Evolutionary conservation across 2,888 invertebrate species (phyloP), one percentile per base, ranked within the genome.

Genomic region (Macrophya annulata): DNA sequence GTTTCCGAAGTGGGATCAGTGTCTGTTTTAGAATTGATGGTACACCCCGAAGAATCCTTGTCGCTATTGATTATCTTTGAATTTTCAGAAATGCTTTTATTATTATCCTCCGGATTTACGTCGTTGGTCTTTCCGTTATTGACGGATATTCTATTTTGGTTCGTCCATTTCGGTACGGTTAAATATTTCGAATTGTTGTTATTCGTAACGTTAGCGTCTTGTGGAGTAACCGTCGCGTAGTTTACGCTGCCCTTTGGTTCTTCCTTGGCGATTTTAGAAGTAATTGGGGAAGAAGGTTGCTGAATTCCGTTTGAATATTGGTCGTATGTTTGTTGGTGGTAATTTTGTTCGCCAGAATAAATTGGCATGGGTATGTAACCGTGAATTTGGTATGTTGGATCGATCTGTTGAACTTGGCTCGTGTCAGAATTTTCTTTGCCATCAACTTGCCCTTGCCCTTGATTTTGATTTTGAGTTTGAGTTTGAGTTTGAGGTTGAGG

Each of bases 11-110:
- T 84, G 17, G 59, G 45, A n/a, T 79, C 85, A 51, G 77, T 84
- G n/a, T 85, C 86, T 0, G 84, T 82, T 45, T 71, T 83, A 5
- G 71, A 77, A 6, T 17, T 71, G 6, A 76, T 55, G 25, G 48
- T 72, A 10, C 85, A 62, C 3, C 65, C 77, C 3, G 76, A 85
- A 12, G 81, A 84, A 5, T 59, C 72, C 10, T 84, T 76, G 4
- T 89, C 88, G 62, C 86, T 87, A 17, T 85, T 5, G 17, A n/a
- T 8, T 17, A 17, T n/a, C 51, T 37, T 84, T 2, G 68, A 86
- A 48, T 87, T 88, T 4, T 77, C 87, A 4, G 86, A 84, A 1
- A 1, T 1, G 6, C 17, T 77, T 48, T 31, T 77, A 37, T 55
- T 55, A 17, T 4, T 4, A 55, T 77, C 37, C 17, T 87, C 86